Evolutionary conservation across 2,113 vertebrate genomes (phyloP).

Genomic region (Odontesthes bonariensis): DNA sequence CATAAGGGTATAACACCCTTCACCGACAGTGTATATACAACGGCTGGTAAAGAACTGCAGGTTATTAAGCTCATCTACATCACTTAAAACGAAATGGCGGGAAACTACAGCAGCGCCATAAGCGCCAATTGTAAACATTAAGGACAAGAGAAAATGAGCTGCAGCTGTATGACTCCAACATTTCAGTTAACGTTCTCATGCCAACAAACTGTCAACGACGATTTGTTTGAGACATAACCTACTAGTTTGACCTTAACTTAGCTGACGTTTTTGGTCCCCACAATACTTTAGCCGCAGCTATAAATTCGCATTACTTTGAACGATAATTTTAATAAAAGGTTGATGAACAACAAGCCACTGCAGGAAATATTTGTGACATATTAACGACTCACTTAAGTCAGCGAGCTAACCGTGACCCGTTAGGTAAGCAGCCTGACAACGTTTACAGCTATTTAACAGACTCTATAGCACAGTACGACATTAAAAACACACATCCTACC

Average conservation of each 20-base stretch:
- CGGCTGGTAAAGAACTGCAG: background rate
- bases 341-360: background rate
- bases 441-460: background rate
- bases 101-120: background rate
- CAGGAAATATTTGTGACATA: background rate
- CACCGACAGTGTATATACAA: background rate
- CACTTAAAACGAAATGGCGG: constrained; percentile 23
- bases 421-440: background rate
- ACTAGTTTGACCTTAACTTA: background rate
- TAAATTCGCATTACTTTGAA: background rate
- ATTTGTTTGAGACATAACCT: background rate
- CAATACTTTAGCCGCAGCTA: too few relatives aligned
- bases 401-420: background rate
- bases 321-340: background rate
- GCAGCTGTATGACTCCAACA: too few relatives aligned
- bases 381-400: background rate
- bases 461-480: background rate
- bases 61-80: background rate
- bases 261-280: background rate
- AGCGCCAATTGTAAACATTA: background rate
- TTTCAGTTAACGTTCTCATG: background rate
- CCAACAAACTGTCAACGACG: background rate
- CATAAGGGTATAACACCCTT: background rate
- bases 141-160: background rate
- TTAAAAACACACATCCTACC: constrained; percentile 19